phyloP scores from a whole-genome alignment of 2,888 invertebrate genomes.

The Mallateleia sp. region DNA sequence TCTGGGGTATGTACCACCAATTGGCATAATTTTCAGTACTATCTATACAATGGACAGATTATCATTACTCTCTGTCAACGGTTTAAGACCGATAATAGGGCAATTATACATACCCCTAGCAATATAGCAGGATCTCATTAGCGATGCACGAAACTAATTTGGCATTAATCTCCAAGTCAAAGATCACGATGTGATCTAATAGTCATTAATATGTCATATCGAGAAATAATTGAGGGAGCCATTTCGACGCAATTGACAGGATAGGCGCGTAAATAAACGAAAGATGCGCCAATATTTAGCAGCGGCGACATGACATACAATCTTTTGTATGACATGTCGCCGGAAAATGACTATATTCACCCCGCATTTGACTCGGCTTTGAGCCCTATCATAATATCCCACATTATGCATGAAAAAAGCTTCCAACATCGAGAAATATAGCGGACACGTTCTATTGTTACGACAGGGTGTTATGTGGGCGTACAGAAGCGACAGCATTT shows the following conservation, averaged over 20 bases:
- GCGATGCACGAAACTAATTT: slow-evolving; percentile 64
- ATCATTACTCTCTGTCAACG: slow-evolving; percentile 73
- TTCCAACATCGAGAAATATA: slow-evolving; percentile 62
- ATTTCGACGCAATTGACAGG: not conserved
- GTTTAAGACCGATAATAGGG: slow-evolving; percentile 62
- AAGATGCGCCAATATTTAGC: slow-evolving; percentile 23
- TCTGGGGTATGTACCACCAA: not conserved
- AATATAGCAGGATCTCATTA: slow-evolving; percentile 58
- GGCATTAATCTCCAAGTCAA: slow-evolving; percentile 61
- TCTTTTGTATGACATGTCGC: slow-evolving; percentile 3
- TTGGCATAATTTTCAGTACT: slow-evolving; percentile 43
- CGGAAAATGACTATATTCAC: slow-evolving; percentile 53
- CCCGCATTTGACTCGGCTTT: slow-evolving; percentile 54
- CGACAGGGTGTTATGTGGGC: slow-evolving; percentile 67
- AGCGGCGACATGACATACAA: slow-evolving; percentile 19
- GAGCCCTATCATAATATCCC: slow-evolving; percentile 31
- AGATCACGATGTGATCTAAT: slow-evolving; percentile 42
- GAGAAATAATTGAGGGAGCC: not conserved
- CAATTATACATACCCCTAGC: slow-evolving; percentile 54
- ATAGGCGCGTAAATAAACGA: not conserved
- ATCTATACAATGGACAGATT: slow-evolving; percentile 57
- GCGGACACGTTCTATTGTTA: slow-evolving; percentile 73
- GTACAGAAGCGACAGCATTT: slow-evolving; percentile 70
- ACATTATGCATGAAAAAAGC: slow-evolving; percentile 75
- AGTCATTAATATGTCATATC: slow-evolving; percentile 32